Conservation (phyloP, 2,113 vertebrate genomes). For the Noturus placidus region DNA sequence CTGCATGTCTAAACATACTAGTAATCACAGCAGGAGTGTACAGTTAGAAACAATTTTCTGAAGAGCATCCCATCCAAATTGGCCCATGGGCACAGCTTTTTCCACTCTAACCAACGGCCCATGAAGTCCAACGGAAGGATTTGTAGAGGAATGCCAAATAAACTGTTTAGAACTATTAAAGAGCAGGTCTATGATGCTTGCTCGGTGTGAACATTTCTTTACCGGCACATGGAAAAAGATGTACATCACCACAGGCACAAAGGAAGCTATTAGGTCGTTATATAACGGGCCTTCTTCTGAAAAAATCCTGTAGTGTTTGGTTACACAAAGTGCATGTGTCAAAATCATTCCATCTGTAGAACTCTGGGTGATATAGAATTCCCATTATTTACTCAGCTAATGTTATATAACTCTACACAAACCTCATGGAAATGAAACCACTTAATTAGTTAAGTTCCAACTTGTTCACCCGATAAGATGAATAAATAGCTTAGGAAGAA, state of each 20-base stretch:
- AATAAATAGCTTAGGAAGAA: slow-evolving; percentile 1
- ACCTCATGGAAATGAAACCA: background rate
- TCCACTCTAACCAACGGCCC: slow-evolving; percentile 47
- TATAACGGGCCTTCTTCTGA: slow-evolving; percentile 15
- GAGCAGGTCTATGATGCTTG: slow-evolving; percentile 5
- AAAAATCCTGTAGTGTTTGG: slow-evolving; percentile 2
- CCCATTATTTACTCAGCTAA: background rate
- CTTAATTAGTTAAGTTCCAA: slow-evolving; percentile 3
- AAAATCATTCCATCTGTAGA: slow-evolving; percentile 10
- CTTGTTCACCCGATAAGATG: background rate
- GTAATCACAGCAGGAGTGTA: slow-evolving; percentile 16
- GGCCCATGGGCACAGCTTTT: slow-evolving; percentile 48
- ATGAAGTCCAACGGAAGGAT: slow-evolving; percentile 36
- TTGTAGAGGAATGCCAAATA: slow-evolving; percentile 28
- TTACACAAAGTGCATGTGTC: slow-evolving; percentile 2
- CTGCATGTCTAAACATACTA: slow-evolving; percentile 22
- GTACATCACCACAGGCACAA: slow-evolving; percentile 38
- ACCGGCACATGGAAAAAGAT: slow-evolving; percentile 20
- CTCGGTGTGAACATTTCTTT: slow-evolving; percentile 31
- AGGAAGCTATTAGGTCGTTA: slow-evolving; percentile 35
- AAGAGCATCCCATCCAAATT: slow-evolving; percentile 37
- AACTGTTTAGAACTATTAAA: slow-evolving; percentile 46
- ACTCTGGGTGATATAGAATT: background rate
- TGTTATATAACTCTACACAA: background rate
- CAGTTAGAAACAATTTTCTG: slow-evolving; percentile 36